phyloP scores from a whole-genome alignment of 2,797 vertebrate genomes.

The Pelodytes ibericus region DNA sequence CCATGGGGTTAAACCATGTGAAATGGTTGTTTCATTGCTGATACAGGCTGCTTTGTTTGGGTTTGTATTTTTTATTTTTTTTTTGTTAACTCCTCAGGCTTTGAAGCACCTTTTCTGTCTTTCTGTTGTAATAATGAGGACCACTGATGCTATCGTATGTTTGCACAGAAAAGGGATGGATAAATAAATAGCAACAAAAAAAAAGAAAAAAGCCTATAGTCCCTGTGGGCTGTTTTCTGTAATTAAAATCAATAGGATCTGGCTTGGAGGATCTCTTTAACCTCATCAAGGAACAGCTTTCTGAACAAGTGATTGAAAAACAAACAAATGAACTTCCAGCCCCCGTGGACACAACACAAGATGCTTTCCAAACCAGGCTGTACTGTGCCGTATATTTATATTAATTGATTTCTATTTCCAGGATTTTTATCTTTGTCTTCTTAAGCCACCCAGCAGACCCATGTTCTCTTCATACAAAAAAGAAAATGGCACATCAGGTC shows the following conservation, averaged over 20 bases:
- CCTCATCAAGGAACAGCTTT: conserved; percentile 68
- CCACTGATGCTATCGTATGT: conserved; percentile 88
- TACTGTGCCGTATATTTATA: conserved; percentile 50
- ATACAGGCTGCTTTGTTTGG: conserved; percentile 64
- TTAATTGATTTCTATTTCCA: conserved; percentile 31
- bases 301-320: conserved; percentile 66
- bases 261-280: conserved; percentile 84
- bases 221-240: conserved; percentile 90
- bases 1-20: neutral
- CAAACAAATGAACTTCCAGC: conserved; percentile 67
- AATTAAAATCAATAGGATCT: conserved; percentile 99
- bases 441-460: conserved; percentile 25
- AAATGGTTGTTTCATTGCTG: neutral
- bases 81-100: conserved; percentile 67
- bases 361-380: conserved; percentile 54
- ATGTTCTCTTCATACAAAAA: conserved; percentile 44
- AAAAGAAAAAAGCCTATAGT: conserved; percentile 84
- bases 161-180: conserved; percentile 85
- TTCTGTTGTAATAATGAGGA: conserved; percentile 96
- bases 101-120: conserved; percentile 80
- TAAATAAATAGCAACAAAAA: conserved; percentile 86
- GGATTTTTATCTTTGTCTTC: conserved; percentile 48
- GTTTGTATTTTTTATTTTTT: conserved; percentile 32
- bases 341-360: conserved; percentile 58
- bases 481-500: conserved; percentile 3